Conservation (phyloP, 2,888 invertebrate genomes). For the Drosophila anomalata region DNA sequence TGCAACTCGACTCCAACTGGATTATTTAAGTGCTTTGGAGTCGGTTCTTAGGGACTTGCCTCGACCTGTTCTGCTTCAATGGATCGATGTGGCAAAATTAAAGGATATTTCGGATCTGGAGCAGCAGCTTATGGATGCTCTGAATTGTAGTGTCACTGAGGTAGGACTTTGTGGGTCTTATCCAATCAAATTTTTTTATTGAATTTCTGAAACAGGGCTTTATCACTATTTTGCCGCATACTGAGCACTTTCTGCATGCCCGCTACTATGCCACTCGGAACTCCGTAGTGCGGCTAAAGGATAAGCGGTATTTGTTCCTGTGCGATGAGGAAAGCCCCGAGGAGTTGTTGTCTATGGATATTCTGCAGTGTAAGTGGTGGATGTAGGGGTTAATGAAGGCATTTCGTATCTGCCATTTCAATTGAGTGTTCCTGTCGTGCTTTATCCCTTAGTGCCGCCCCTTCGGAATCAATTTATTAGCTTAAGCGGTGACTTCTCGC, state of each 20-base stretch:
- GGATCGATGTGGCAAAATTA: conserved; percentile 76
- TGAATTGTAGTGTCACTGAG: conserved; percentile 74
- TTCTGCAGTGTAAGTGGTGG: conserved; percentile 81
- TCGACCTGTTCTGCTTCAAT: conserved; percentile 66
- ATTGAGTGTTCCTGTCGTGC: conserved; percentile 16
- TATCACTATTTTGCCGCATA: conserved; percentile 77
- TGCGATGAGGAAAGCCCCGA: conserved; percentile 75
- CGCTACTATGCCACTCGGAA: conserved; percentile 82
- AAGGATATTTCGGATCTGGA: conserved; percentile 51
- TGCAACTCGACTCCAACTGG: conserved; percentile 49
- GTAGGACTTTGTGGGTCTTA: conserved; percentile 53
- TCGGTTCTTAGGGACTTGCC: conserved; percentile 60
- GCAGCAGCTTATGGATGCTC: conserved; percentile 67
- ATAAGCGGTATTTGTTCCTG: conserved; percentile 81
- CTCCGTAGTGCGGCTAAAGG: conserved; percentile 80
- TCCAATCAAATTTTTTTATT: background rate
- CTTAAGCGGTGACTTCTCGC: conserved; percentile 40
- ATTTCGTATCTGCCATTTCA: conserved; percentile 13
- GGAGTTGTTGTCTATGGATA: conserved; percentile 71
- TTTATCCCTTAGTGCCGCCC: background rate
- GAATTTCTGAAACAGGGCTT: conserved; percentile 73
- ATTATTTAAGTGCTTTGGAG: conserved; percentile 76
- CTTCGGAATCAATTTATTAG: conserved; percentile 49
- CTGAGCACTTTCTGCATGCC: conserved; percentile 74
- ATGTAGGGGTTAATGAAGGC: conserved; percentile 7